A percentile compares a stretch with the other conserved stretches of the same genome.
These are phyloP conservation scores for Promerops cafer DNA, from an alignment of 2,113 vertebrate genomes.

Conservation along the genomic window DNA sequence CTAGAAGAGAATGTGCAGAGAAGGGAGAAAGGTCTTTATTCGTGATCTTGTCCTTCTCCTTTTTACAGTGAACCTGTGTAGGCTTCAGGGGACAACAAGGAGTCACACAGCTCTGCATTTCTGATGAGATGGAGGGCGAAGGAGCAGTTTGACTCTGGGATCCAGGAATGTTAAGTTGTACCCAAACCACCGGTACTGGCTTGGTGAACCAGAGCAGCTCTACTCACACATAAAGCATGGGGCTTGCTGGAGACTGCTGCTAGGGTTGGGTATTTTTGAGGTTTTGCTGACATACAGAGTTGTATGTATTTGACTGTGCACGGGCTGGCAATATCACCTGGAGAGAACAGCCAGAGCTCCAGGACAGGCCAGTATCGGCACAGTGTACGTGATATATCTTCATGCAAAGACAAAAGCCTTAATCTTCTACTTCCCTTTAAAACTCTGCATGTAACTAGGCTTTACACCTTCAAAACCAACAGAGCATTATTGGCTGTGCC, in stretches of 20 bases:
- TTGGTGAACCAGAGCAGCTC: background rate
- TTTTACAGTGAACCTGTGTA: background rate
- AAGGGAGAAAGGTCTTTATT: constrained; percentile 11
- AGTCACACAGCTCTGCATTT: background rate
- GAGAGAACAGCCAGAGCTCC: background rate
- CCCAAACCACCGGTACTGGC: background rate
- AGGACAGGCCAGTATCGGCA: background rate
- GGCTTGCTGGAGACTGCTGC: background rate
- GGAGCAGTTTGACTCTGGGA: background rate
- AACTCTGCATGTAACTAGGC: background rate
- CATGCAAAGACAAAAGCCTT: background rate
- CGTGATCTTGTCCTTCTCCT: background rate
- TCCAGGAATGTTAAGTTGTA: background rate
- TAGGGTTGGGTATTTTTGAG: background rate
- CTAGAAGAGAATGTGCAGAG: background rate
- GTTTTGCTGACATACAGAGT: background rate
- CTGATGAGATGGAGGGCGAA: background rate
- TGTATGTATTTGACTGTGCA: background rate
- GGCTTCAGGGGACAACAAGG: background rate
- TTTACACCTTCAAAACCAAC: background rate
- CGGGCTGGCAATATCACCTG: background rate
- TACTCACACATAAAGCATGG: background rate
- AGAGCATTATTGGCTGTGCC: background rate
- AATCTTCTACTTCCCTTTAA: background rate
- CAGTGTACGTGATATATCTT: background rate